Evolutionary conservation across 2,888 invertebrate species (phyloP).

Genomic region (Cryptus viduatorius): DNA sequence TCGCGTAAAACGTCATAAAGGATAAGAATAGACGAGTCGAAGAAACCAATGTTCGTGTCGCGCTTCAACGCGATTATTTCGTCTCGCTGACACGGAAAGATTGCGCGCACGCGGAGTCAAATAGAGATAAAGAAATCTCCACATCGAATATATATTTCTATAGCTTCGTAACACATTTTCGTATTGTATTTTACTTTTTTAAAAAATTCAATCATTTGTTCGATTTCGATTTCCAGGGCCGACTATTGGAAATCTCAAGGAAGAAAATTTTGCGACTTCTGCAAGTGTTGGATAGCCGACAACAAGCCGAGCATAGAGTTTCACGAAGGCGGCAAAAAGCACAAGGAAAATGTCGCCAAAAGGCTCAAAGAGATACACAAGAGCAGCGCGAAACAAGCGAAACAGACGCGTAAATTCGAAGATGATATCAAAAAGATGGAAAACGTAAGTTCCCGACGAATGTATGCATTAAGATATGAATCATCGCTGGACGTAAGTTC

Average conservation of each 20-base stretch:
- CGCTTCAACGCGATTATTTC: conserved; percentile 7
- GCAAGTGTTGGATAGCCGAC: conserved; percentile 99
- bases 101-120: background rate
- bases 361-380: conserved; percentile 94
- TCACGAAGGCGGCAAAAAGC: conserved; percentile 96
- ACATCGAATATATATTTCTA: background rate
- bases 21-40: conserved; percentile 50
- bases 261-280: conserved; percentile 98
- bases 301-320: conserved; percentile 98
- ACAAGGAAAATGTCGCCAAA: conserved; percentile 96
- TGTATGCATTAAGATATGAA: background rate
- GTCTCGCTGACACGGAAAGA: conserved; percentile 12
- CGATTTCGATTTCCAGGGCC: conserved; percentile 89
- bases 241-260: conserved; percentile 99
- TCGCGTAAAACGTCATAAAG: conserved; percentile 61
- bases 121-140: background rate
- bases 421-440: conserved; percentile 95
- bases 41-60: background rate
- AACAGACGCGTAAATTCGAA: conserved; percentile 92
- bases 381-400: conserved; percentile 92
- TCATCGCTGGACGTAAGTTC: background rate
- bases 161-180: too few relatives aligned
- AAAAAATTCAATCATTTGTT: background rate
- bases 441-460: conserved; percentile 84
- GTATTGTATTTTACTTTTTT: conserved; percentile 17